These are phyloP conservation scores for Meriones unguiculatus DNA, from an alignment of 2,113 vertebrate genomes.

Conservation along the genomic window DNA sequence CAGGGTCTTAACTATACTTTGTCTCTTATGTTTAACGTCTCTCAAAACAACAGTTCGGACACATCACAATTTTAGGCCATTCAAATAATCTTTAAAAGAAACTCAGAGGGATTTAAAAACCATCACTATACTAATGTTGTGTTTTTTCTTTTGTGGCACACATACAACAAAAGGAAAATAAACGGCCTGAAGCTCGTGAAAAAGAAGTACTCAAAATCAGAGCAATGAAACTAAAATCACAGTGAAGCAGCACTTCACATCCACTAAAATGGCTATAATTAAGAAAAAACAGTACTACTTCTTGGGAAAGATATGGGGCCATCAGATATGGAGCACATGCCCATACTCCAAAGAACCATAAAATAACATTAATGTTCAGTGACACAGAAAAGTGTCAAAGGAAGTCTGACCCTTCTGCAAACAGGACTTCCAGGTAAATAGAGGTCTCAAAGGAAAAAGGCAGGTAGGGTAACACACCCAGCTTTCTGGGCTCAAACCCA, in stretches of 20 bases:
- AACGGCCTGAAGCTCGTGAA: background rate
- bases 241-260: constrained; percentile 16
- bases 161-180: background rate
- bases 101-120: background rate
- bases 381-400: background rate
- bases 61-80: constrained; percentile 1
- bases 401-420: background rate
- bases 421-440: background rate
- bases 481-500: background rate
- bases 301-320: background rate
- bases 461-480: background rate
- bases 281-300: background rate
- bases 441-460: background rate
- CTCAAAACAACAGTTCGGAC: background rate
- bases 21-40: background rate
- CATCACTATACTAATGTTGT: background rate
- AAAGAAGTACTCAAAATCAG: constrained; percentile 6
- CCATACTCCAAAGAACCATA: background rate
- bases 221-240: constrained; percentile 43
- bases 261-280: background rate
- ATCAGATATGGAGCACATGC: background rate
- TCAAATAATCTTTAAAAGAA: constrained; percentile 30
- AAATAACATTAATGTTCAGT: background rate
- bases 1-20: constrained; percentile 22
- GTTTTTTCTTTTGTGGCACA: background rate